Evolutionary conservation across 2,888 invertebrate genomes (phyloP).

Genomic region (Mythimna lalbum): DNA sequence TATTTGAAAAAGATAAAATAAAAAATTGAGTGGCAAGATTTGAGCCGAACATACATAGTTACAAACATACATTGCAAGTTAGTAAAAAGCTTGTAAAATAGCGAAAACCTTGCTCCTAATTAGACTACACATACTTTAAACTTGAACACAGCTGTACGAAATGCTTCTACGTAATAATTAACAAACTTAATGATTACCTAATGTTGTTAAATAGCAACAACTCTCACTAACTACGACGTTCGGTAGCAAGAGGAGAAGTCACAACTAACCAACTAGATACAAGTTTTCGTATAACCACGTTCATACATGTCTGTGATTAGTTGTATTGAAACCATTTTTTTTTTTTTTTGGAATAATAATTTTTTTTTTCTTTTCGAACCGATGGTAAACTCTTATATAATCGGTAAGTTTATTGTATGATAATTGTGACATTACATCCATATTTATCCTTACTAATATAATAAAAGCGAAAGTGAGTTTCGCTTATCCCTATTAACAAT

Average conservation of each 20-base stretch:
- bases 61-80: no score
- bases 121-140: background rate
- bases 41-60: no score
- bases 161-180: slow-evolving; percentile 28
- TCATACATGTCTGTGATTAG: background rate
- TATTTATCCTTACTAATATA: no score
- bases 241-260: slow-evolving; percentile 17
- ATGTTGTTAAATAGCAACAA: slow-evolving; percentile 39
- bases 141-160: slow-evolving; percentile 8
- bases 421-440: no score
- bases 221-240: slow-evolving; percentile 37
- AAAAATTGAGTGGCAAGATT: background rate
- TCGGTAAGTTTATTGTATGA: no score
- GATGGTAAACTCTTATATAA: no score
- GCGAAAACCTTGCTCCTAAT: background rate
- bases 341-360: no score
- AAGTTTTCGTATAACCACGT: background rate
- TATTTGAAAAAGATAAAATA: background rate
- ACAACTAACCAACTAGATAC: slow-evolving; percentile 12
- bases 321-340: no score
- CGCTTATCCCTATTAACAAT: no score
- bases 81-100: no score
- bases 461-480: no score
- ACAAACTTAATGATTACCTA: slow-evolving; percentile 38
- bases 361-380: no score